Base-by-base conservation (phyloP, 2,113 vertebrate species). In the Nettapus auritus region DNA sequence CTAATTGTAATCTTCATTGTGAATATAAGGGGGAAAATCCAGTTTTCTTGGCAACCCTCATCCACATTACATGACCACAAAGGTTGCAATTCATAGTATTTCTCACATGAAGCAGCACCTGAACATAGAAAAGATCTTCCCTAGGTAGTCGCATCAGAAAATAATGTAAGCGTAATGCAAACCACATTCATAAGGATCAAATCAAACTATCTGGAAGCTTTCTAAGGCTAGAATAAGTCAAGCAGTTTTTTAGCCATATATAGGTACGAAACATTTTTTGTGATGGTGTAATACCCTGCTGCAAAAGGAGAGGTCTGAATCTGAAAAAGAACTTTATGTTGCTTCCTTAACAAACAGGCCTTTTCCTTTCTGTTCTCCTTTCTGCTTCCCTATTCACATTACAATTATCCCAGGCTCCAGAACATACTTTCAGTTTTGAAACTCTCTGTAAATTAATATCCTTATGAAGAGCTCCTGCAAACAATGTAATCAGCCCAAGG, bases 281-380 rank as follows among this genome's bases (percentile, higher is more conserved):
- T 50, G 83, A 78, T 29, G 44, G 66, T 76, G 60, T 80, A 93
- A 86, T 74, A 44, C 62, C 31, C 60, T 81, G 75, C 56, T 89
- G 86, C 84, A 69, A 74, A 96, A 83, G 23, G 57, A 88, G 75
- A 94, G 79, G 53, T 89, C 89, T 86, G 79, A 68, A 91, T 68
- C 38, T 50, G 48, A 94, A 89, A 84, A 88, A 74, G 29, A 78
- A 79, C 67, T 80, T 88, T 93, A 38, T 96, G 85, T 74, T 90
- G 85, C 92, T 96, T 94, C 89, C 81, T 96, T 96, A 88, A 68
- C 66, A 91, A 94, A 87, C 22, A 9, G n/a, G 19, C 13, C 90
- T 95, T 96, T 96, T 68, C 96, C 84, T 96, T 97, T 97, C 95
- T 96, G 96, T 97, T 97, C 96, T 97, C 73, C 60, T 96, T 97